These are phyloP conservation scores for Stictocephala bisonia DNA, from an alignment of 2,888 invertebrate genomes.

Conservation along the genomic window DNA sequence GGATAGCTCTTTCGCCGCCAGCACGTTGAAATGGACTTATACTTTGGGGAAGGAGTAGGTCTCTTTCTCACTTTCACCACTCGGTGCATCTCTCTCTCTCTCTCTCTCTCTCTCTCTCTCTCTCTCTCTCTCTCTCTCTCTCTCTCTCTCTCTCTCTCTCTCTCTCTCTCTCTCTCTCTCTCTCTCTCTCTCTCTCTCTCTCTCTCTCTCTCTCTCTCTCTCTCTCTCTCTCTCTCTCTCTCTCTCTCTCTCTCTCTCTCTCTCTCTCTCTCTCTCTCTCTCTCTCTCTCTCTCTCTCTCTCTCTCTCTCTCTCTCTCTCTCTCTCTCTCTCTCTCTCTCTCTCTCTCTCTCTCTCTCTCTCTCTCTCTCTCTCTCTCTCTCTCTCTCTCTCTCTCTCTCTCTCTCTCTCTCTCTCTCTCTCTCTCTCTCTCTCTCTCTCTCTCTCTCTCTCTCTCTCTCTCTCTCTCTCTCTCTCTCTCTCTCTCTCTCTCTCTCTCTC, in stretches of 20 bases:
- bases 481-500: conserved; percentile 17
- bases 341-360: conserved; percentile 18
- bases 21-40: too few species aligned
- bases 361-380: background rate
- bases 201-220: conserved; percentile 24
- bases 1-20: too few species aligned
- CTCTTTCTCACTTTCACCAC: too few species aligned
- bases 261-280: conserved; percentile 24
- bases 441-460: conserved; percentile 14
- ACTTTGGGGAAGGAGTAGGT: too few species aligned
- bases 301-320: conserved; percentile 24
- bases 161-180: conserved; percentile 24
- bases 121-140: conserved; percentile 24
- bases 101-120: conserved; percentile 24
- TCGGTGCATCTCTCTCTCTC: too few species aligned
- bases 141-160: conserved; percentile 24
- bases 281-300: conserved; percentile 17
- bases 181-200: conserved; percentile 24
- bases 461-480: conserved; percentile 17
- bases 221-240: conserved; percentile 24
- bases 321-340: conserved; percentile 24
- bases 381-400: conserved; percentile 14
- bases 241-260: conserved; percentile 24
- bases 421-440: conserved; percentile 9
- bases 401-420: conserved; percentile 14